Conservation (phyloP, 2,797 vertebrate genomes). For the Aphelocoma californica region DNA sequence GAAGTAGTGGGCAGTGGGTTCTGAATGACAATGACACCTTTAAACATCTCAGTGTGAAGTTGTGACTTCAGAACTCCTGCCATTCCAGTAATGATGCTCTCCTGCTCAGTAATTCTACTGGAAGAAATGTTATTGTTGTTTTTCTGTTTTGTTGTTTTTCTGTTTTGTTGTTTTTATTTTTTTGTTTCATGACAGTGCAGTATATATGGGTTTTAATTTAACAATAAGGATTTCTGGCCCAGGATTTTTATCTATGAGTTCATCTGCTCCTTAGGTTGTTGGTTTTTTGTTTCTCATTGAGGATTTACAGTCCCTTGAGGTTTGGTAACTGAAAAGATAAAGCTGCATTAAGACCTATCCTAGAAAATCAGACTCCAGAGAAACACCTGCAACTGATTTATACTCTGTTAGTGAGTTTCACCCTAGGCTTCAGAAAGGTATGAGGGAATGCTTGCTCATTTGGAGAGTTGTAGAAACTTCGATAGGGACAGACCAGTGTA, state of each 20-base stretch:
- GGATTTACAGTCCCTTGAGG: not conserved
- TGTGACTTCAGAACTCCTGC: not conserved
- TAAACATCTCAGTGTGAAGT: not conserved
- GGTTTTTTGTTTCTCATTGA: not conserved
- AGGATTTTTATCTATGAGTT: not conserved
- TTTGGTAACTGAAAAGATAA: not conserved
- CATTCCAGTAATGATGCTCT: not conserved
- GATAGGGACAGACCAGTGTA: not conserved
- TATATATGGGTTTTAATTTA: not conserved
- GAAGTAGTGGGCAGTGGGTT: not conserved
- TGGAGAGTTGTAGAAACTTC: not conserved
- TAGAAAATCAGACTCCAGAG: not conserved
- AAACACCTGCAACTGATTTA: slow-evolving; percentile 1
- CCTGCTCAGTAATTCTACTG: not conserved
- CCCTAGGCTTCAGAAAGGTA: not conserved
- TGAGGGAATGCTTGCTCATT: not conserved
- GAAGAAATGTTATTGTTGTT: not conserved
- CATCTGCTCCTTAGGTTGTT: not conserved
- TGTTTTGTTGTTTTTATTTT: not conserved
- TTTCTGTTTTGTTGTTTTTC: not conserved
- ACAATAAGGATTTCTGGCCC: not conserved
- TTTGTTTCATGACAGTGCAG: not conserved
- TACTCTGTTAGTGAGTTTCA: not conserved
- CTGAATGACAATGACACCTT: not conserved
- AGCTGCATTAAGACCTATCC: not conserved